phyloP scores from a whole-genome alignment of 2,888 invertebrate species.

The Cremastinae sp. region DNA sequence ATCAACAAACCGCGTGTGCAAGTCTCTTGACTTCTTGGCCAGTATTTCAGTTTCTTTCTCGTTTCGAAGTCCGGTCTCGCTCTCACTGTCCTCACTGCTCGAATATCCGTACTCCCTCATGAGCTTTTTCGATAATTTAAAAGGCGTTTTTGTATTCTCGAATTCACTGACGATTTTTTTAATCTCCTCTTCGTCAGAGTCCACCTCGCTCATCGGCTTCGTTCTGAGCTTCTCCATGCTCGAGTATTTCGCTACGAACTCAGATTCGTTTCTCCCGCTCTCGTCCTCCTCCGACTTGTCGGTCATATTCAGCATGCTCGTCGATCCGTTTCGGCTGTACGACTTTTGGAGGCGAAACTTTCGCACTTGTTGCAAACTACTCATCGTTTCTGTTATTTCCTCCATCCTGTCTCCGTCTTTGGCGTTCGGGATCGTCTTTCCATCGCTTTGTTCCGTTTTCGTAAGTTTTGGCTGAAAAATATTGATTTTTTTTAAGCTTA shows the following conservation, averaged over 20 bases:
- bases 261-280: conserved; percentile 17
- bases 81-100: conserved; percentile 64
- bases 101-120: conserved; percentile 65
- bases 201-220: conserved; percentile 53
- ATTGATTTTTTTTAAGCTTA: background rate
- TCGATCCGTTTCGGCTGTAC: conserved; percentile 58
- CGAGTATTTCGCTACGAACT: conserved; percentile 36
- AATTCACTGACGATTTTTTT: conserved; percentile 54
- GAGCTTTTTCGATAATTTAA: conserved; percentile 64
- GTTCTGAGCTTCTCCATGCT: conserved; percentile 48
- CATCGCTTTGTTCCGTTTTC: conserved; percentile 64
- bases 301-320: conserved; percentile 32
- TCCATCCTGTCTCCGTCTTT: conserved; percentile 47
- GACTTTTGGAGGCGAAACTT: conserved; percentile 73
- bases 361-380: conserved; percentile 71
- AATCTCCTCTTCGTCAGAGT: conserved; percentile 53
- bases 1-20: conserved; percentile 71
- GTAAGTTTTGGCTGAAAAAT: conserved; percentile 64
- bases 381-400: conserved; percentile 70
- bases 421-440: conserved; percentile 57
- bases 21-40: conserved; percentile 69
- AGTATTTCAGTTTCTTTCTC: conserved; percentile 41
- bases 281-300: conserved; percentile 52
- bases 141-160: conserved; percentile 53
- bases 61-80: conserved; percentile 30